A percentile compares a stretch with the other conserved stretches of the same genome.
These are phyloP conservation scores for Pandemis cinnamomeana DNA, from an alignment of 2,888 invertebrate species.

Conservation along the genomic window DNA sequence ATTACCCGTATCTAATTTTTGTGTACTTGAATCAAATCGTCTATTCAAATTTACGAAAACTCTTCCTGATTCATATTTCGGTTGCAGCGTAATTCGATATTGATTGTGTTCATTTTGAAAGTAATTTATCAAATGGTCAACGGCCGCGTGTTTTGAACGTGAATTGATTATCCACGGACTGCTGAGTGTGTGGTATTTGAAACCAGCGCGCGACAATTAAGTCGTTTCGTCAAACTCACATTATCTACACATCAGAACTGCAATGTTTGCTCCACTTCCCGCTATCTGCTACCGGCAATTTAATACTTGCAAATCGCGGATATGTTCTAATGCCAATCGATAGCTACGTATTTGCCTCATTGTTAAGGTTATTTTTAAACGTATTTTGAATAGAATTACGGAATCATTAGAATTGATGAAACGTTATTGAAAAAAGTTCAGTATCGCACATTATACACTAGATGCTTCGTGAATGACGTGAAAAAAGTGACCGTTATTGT, in stretches of 20 bases:
- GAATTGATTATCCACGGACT: slow-evolving; percentile 67
- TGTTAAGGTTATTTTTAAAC: neutral
- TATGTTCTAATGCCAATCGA: slow-evolving; percentile 31
- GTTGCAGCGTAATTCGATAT: slow-evolving; percentile 11
- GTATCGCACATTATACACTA: too few species aligned
- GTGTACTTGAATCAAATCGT: slow-evolving; percentile 56
- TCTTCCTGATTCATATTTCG: slow-evolving; percentile 4
- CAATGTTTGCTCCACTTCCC: slow-evolving; percentile 64
- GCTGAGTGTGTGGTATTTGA: slow-evolving; percentile 64
- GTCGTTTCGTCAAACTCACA: slow-evolving; percentile 63
- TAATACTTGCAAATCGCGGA: slow-evolving; percentile 41
- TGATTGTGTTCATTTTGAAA: slow-evolving; percentile 23
- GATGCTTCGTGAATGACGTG: too few species aligned
- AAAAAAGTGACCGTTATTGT: too few species aligned
- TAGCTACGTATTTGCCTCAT: slow-evolving; percentile 1
- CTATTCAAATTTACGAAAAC: slow-evolving; percentile 41
- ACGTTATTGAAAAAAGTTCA: too few species aligned
- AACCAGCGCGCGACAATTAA: slow-evolving; percentile 67
- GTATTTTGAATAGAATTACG: neutral
- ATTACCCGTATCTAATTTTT: slow-evolving; percentile 65
- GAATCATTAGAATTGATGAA: too few species aligned
- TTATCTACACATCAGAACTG: slow-evolving; percentile 43
- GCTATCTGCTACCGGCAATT: slow-evolving; percentile 53
- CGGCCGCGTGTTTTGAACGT: slow-evolving; percentile 43
- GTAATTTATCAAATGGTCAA: slow-evolving; percentile 20